These are phyloP conservation scores for Dysmachus trigonus DNA, from an alignment of 2,888 invertebrate genomes.

Conservation along the genomic window DNA sequence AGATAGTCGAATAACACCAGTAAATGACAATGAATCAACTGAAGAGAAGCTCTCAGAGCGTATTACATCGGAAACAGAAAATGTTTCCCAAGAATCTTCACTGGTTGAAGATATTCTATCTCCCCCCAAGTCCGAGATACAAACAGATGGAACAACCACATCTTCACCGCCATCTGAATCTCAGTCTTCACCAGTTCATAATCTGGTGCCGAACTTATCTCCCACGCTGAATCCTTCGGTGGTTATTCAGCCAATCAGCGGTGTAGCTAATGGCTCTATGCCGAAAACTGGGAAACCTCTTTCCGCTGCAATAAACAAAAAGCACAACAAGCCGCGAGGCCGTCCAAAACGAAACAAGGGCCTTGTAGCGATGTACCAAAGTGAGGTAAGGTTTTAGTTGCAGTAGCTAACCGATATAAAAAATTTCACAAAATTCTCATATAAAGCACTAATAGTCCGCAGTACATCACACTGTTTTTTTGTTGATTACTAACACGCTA, in stretches of 20 bases:
- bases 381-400: constrained; percentile 63
- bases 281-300: constrained; percentile 63
- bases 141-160: constrained; percentile 61
- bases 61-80: constrained; percentile 53
- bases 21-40: neutral
- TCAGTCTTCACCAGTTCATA: constrained; percentile 55
- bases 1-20: neutral
- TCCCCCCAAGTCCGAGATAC: constrained; percentile 60
- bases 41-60: neutral
- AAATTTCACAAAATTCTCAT: neutral
- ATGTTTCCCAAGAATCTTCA: constrained; percentile 47
- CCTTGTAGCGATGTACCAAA: constrained; percentile 68
- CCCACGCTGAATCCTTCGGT: constrained; percentile 43
- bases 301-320: constrained; percentile 60
- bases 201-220: constrained; percentile 4
- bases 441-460: too few relatives aligned
- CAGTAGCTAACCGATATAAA: too few relatives aligned
- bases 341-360: constrained; percentile 64
- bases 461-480: too few relatives aligned
- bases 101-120: constrained; percentile 52
- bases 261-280: constrained; percentile 60
- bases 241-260: constrained; percentile 42
- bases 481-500: too few relatives aligned
- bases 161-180: constrained; percentile 60
- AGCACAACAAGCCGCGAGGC: constrained; percentile 61